Evolutionary conservation across 2,888 invertebrate species (phyloP).

Genomic region (Troides oblongomaculatus): DNA sequence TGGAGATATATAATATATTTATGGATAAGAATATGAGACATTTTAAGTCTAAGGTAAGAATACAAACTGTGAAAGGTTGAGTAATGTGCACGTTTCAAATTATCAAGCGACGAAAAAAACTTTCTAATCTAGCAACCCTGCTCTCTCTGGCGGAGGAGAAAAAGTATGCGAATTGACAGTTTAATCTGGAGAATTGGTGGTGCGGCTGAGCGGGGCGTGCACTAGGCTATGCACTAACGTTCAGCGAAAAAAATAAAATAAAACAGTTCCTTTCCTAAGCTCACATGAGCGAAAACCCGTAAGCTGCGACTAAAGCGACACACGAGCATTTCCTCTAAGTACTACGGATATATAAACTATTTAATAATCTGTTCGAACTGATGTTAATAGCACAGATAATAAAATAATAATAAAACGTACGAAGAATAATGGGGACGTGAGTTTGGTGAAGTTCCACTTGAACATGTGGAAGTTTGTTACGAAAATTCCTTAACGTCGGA

Average conservation of each 20-base stretch:
- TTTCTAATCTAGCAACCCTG: conserved; percentile 28
- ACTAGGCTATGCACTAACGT: conserved; percentile 32
- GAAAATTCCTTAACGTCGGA: conserved; percentile 5
- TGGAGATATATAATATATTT: no score
- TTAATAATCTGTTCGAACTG: not conserved
- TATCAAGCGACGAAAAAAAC: not conserved
- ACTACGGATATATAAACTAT: not conserved
- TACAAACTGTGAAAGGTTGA: no score
- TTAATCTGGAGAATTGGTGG: conserved; percentile 64
- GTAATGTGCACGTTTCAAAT: no score
- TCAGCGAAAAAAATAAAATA: conserved; percentile 37
- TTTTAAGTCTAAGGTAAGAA: no score
- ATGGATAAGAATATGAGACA: no score
- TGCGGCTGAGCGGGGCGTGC: conserved; percentile 46
- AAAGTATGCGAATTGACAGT: conserved; percentile 68
- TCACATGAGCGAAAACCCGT: conserved; percentile 38
- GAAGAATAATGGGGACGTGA: not conserved
- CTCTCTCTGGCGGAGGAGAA: conserved; percentile 37
- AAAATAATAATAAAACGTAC: conserved; percentile 1
- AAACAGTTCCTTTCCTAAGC: conserved; percentile 38
- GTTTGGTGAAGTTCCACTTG: conserved; percentile 1
- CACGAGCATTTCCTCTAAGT: not conserved
- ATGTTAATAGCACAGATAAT: not conserved
- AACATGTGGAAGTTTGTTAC: conserved; percentile 5
- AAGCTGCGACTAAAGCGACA: conserved; percentile 32